These are phyloP conservation scores for Resseliella maxima DNA, from an alignment of 2,888 invertebrate genomes.

Conservation along the genomic window DNA sequence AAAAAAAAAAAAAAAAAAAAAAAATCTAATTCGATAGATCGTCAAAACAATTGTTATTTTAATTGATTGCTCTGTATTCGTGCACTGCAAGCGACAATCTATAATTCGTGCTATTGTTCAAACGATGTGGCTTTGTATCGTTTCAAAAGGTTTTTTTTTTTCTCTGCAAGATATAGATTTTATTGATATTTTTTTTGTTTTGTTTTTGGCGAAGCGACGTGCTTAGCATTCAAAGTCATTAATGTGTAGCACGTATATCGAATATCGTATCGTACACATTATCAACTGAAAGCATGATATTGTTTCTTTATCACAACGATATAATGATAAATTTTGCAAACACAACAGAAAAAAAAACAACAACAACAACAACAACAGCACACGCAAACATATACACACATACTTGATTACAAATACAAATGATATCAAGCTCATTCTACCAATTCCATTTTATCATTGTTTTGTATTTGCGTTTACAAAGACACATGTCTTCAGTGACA, in stretches of 20 bases:
- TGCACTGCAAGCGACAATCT: no score
- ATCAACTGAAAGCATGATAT: constrained; percentile 8
- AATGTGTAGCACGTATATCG: background rate
- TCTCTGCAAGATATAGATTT: background rate
- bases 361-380: no score
- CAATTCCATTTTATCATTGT: background rate
- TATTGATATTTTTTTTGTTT: constrained; percentile 5
- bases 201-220: background rate
- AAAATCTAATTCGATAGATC: no score
- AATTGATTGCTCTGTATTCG: no score
- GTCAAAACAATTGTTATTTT: no score
- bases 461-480: background rate
- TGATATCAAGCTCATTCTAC: no score
- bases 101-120: no score
- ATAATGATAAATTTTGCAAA: constrained; percentile 25
- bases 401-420: no score
- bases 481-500: background rate
- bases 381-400: no score
- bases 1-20: no score
- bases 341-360: constrained; percentile 11
- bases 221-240: constrained; percentile 31
- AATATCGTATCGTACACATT: background rate
- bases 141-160: background rate
- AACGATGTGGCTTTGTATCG: background rate
- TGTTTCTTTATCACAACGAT: constrained; percentile 18